Base-by-base conservation (phyloP, 2,888 invertebrate species). In the Apoderus coryli region DNA sequence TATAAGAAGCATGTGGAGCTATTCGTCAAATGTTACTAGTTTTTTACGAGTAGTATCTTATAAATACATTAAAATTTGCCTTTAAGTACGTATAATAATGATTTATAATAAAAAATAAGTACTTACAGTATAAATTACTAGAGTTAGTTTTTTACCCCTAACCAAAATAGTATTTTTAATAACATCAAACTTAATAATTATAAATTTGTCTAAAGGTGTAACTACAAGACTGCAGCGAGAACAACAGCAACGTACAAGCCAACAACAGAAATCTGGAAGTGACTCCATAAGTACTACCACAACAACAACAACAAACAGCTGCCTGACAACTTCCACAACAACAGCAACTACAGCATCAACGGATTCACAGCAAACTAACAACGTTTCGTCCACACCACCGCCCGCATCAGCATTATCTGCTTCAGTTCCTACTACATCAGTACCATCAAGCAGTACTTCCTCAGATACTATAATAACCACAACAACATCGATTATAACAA, bases 151-250 rank as follows among this genome's bases (percentile, higher is more conserved):
- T n/a, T n/a, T n/a, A n/a, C n/a, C n/a, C n/a, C n/a, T n/a, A n/a
- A n/a, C n/a, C n/a, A n/a, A n/a, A n/a, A n/a, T n/a, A n/a, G n/a
- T n/a, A n/a, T n/a, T n/a, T n/a, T n/a, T n/a, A n/a, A n/a, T n/a
- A n/a, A n/a, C n/a, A n/a, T n/a, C n/a, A n/a, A n/a, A n/a, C n/a
- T n/a, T n/a, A n/a, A n/a, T n/a, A n/a, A n/a, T n/a, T n/a, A n/a
- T n/a, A n/a, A n/a, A 27, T 32, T 32, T 26, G n/a, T 19, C 36
- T 39, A 4, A 33, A 47, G 85, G 86, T 7, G 86, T 86, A 38
- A 85, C 84, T 47, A 88, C 86, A 15, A 63, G 86, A 38, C 65
- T 84, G 49, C 85, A 85, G 57, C 69, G 85, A 10, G 81, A 82
- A 48, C 75, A 76, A 54, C 72, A 74, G 50, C 72, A 73, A 46